Base-by-base conservation (phyloP, 2,797 vertebrate species). In the Apogon hyalosoma region DNA sequence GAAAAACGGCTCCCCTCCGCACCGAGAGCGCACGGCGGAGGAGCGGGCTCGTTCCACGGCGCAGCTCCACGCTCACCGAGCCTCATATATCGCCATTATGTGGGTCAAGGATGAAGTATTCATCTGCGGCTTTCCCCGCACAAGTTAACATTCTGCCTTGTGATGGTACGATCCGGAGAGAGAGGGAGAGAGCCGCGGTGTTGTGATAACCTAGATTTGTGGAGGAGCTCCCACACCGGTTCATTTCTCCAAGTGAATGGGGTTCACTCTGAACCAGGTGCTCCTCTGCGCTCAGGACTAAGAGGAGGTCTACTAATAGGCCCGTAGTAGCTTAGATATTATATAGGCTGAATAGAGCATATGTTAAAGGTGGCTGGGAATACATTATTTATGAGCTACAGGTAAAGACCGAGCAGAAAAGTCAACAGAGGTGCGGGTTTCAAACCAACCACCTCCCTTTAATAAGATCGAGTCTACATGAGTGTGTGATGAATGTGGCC, bases 21-120 rank as follows among this genome's bases (percentile, higher is more conserved):
- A 69, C 69, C 47, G 53, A 41, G 56, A 60, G 56, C 47, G 10
- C 62, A 46, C 48, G 7, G 71, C 63, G 39, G 60, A 70, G 79
- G 56, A 74, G 64, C 81, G 53, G 70, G 59, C 52, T 18, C 21
- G 68, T 0, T 57, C 50, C 50, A 40, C 63, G 53, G 47, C 58
- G 0, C 49, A 49, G 73, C 24, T 4, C 24, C 24, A 62, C 59
- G 58, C 45, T 75, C 3, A 73, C 51, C 24, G 58, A 75, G 75
- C 65, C 83, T 68, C 31, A 77, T 38, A 48, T 75, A 61, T 74
- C 82, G 79, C 60, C 78, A 81, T 81, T 82, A 93, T 90, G 77
- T 93, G 91, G 92, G 92, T 93, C 93, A 93, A 13, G 15, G 81
- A 89, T 91, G 83, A 92, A 91, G 89, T 69, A 90, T 93, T 91